A percentile compares a stretch with the other conserved stretches of the same genome.
Conservation (phyloP, 2,888 invertebrate species). For the Mimachlamys varia region DNA sequence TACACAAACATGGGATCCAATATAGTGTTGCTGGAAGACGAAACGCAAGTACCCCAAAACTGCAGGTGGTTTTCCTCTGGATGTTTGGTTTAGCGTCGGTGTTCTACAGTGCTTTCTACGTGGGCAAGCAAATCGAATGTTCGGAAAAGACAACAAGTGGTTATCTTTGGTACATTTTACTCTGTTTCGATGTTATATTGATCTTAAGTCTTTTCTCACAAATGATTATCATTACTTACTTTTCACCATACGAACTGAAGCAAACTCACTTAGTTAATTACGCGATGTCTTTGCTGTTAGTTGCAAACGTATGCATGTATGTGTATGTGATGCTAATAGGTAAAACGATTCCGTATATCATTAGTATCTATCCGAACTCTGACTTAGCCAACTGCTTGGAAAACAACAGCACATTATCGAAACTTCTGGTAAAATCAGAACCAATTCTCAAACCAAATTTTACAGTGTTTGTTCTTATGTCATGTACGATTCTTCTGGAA, state of each 20-base stretch:
- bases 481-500: neutral
- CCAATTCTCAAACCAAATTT: neutral
- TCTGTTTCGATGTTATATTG: neutral
- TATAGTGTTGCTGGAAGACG: neutral
- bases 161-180: neutral
- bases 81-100: neutral
- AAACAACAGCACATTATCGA: neutral
- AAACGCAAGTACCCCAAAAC: neutral
- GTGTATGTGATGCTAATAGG: neutral
- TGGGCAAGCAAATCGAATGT: neutral
- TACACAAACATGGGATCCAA: neutral
- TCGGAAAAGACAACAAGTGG: neutral
- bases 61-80: neutral
- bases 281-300: neutral
- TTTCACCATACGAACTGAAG: neutral
- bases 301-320: neutral
- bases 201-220: neutral
- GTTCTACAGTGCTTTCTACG: neutral
- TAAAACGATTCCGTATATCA: neutral
- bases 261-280: neutral
- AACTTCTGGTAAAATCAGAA: neutral
- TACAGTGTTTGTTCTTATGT: neutral
- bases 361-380: neutral
- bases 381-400: neutral
- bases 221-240: neutral